Evolutionary conservation across 2,888 invertebrate genomes (phyloP).

Genomic region (Lasioglossum morio): DNA sequence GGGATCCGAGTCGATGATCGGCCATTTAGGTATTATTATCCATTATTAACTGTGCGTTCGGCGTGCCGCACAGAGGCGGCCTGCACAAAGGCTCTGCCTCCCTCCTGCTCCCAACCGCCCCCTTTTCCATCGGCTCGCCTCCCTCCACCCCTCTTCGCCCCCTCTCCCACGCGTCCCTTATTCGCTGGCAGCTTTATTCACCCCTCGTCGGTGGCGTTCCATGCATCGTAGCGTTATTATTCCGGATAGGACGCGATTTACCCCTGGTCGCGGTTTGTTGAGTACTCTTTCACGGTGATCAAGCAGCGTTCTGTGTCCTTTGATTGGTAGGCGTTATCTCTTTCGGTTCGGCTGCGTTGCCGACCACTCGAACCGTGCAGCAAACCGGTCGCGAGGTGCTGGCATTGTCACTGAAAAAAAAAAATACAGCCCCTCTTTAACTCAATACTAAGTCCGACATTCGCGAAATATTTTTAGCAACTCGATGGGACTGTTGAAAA

Average conservation of each 20-base stretch:
- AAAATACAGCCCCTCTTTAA: background rate
- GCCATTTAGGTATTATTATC: conserved; percentile 73
- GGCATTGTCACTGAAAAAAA: background rate
- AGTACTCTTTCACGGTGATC: conserved; percentile 41
- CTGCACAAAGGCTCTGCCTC: conserved; percentile 29
- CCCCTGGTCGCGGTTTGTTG: conserved; percentile 47
- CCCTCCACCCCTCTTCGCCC: background rate
- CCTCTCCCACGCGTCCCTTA: conserved; percentile 1
- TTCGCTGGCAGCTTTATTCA: conserved; percentile 28
- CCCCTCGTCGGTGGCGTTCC: conserved; percentile 51
- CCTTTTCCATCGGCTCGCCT: background rate
- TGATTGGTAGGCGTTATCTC: background rate
- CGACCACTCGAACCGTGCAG: background rate
- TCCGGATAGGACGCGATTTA: conserved; percentile 52
- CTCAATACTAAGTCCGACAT: background rate
- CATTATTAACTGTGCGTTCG: conserved; percentile 66
- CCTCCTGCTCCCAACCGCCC: background rate
- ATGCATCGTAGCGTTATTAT: conserved; percentile 58
- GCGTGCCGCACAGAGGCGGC: conserved; percentile 18
- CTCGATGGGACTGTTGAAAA: background rate
- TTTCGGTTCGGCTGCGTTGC: background rate
- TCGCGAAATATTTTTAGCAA: background rate
- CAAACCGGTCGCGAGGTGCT: background rate
- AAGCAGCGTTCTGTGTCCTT: conserved; percentile 7
- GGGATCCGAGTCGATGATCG: conserved; percentile 71